phyloP scores from a whole-genome alignment of 1,140 invertebrate species.

The Neodiprion lecontei region DNA sequence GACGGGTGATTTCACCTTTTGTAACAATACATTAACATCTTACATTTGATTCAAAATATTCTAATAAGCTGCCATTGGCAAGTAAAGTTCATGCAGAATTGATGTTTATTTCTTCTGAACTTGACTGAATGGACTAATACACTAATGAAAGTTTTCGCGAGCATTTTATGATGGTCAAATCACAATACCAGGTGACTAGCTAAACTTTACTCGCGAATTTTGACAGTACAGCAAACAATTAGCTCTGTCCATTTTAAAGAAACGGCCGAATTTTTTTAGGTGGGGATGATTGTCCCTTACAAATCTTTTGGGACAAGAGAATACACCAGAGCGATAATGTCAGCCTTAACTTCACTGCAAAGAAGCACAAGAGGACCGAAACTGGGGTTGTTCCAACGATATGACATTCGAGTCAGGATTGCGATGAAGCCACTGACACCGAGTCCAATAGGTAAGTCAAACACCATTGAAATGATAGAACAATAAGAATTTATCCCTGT shows the following conservation, averaged over 20 bases:
- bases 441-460: slow-evolving; percentile 77
- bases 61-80: no score
- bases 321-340: slow-evolving; percentile 74
- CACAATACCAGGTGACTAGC: no score
- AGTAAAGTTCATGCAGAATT: no score
- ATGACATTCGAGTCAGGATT: slow-evolving; percentile 73
- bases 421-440: slow-evolving; percentile 78
- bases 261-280: slow-evolving; percentile 42
- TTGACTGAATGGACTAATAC: no score
- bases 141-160: no score
- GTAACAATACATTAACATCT: no score
- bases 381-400: slow-evolving; percentile 71
- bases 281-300: slow-evolving; percentile 78
- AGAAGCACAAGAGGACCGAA: slow-evolving; percentile 62
- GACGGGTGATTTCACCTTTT: no score
- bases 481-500: background rate
- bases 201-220: no score
- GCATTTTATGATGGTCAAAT: no score
- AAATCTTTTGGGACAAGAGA: slow-evolving; percentile 77
- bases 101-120: no score
- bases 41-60: no score
- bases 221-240: background rate
- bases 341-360: slow-evolving; percentile 70
- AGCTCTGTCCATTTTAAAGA: background rate
- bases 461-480: background rate